A percentile compares a stretch with the other conserved stretches of the same genome.
phyloP scores from a whole-genome alignment of 2,888 invertebrate genomes.

The Globia sparganii region DNA sequence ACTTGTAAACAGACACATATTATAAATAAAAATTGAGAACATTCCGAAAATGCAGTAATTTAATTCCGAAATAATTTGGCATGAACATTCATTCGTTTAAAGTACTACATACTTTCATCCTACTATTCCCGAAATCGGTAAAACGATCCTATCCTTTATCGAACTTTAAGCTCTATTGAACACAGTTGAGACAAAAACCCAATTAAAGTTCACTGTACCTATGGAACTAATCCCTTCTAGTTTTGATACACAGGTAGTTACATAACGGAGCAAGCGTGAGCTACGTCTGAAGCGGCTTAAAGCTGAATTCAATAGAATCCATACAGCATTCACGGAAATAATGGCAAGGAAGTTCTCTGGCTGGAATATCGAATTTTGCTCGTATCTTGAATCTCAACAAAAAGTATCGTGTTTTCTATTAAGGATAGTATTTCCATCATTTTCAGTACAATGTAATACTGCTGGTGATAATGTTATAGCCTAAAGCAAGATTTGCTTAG shows the following conservation, averaged over 20 bases:
- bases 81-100: conserved; percentile 18
- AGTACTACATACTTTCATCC: conserved; percentile 4
- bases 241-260: background rate
- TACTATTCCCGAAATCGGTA: conserved; percentile 41
- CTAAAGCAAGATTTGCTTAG: background rate
- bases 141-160: conserved; percentile 29
- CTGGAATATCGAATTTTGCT: conserved; percentile 15
- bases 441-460: background rate
- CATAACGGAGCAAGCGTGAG: conserved; percentile 2
- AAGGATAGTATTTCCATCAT: background rate
- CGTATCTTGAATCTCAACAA: background rate
- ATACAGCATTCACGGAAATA: background rate
- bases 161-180: conserved; percentile 29
- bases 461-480: background rate
- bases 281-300: conserved; percentile 1
- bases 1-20: background rate
- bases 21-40: background rate
- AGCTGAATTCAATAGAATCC: conserved; percentile 15
- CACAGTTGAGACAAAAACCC: conserved; percentile 51
- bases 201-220: conserved; percentile 51
- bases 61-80: conserved; percentile 38
- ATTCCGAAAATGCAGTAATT: conserved; percentile 19
- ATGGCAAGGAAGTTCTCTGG: background rate
- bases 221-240: conserved; percentile 17
- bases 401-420: background rate